Evolutionary conservation across 2,113 vertebrate genomes (phyloP).

Genomic region (Microtus pennsylvanicus): DNA sequence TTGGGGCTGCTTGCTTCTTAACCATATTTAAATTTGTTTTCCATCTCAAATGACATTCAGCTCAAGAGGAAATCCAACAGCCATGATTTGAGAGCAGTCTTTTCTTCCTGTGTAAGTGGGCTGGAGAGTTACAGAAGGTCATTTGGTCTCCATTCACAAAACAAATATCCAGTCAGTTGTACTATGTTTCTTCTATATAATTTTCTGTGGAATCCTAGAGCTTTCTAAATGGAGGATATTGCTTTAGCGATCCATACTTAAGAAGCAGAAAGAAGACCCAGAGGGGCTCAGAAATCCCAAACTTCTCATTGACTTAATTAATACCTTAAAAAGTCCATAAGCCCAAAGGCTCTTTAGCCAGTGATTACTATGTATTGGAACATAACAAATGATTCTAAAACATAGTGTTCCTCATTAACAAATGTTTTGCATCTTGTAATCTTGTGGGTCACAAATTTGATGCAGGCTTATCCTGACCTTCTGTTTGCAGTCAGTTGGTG

Average conservation of each 20-base stretch:
- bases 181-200: not conserved
- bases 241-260: slow-evolving; percentile 5
- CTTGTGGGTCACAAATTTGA: slow-evolving; percentile 17
- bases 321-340: not conserved
- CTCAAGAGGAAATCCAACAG: slow-evolving; percentile 32
- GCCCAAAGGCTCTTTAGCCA: not conserved
- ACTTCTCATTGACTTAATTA: not conserved
- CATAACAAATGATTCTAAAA: slow-evolving; percentile 13
- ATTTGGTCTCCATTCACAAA: slow-evolving; percentile 47
- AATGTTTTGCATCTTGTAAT: slow-evolving; percentile 12
- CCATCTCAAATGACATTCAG: slow-evolving; percentile 44
- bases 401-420: not conserved
- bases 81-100: slow-evolving; percentile 10
- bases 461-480: not conserved
- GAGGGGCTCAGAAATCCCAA: not conserved
- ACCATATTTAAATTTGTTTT: slow-evolving; percentile 22
- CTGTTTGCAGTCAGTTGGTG: slow-evolving; percentile 2
- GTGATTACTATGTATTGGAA: not conserved
- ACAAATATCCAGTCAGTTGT: not conserved
- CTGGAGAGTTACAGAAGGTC: not conserved
- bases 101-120: slow-evolving; percentile 37
- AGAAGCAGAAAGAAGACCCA: slow-evolving; percentile 47
- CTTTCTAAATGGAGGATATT: slow-evolving; percentile 7
- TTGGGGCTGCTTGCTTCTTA: slow-evolving; percentile 43
- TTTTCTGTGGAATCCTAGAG: slow-evolving; percentile 17